phyloP scores from a whole-genome alignment of 2,797 vertebrate genomes.

The Neoniphon sammara region DNA sequence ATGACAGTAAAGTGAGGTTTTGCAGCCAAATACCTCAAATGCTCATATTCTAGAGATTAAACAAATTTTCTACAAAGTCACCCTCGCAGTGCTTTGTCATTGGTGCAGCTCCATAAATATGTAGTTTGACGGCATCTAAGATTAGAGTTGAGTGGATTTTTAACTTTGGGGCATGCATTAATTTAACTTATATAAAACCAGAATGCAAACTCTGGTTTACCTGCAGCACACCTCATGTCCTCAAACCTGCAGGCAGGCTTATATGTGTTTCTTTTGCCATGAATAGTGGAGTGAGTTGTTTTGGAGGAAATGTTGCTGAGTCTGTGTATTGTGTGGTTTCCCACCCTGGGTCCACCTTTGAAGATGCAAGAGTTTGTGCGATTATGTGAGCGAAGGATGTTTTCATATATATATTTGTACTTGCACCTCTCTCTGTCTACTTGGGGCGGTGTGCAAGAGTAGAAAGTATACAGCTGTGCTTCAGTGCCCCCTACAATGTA shows the following conservation, averaged over 20 bases:
- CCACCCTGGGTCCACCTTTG: neutral
- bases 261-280: neutral
- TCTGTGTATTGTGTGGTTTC: neutral
- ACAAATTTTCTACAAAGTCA: neutral
- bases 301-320: slow-evolving; percentile 1
- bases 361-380: neutral
- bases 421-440: neutral
- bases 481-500: slow-evolving; percentile 35
- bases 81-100: neutral
- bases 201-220: neutral
- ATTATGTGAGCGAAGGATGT: neutral
- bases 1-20: slow-evolving; percentile 1
- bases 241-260: neutral
- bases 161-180: neutral
- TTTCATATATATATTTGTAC: neutral
- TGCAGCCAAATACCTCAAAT: neutral
- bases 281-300: neutral
- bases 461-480: slow-evolving; percentile 5
- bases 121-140: neutral
- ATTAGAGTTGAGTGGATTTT: neutral
- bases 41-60: too few species aligned
- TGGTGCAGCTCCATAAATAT: neutral
- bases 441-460: slow-evolving; percentile 17
- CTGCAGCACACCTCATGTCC: neutral
- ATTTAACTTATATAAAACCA: neutral